Percentiles rank a stretch among this genome's conserved stretches.
phyloP scores from a whole-genome alignment of 2,888 invertebrate genomes.

The Argyresthia albistria region DNA sequence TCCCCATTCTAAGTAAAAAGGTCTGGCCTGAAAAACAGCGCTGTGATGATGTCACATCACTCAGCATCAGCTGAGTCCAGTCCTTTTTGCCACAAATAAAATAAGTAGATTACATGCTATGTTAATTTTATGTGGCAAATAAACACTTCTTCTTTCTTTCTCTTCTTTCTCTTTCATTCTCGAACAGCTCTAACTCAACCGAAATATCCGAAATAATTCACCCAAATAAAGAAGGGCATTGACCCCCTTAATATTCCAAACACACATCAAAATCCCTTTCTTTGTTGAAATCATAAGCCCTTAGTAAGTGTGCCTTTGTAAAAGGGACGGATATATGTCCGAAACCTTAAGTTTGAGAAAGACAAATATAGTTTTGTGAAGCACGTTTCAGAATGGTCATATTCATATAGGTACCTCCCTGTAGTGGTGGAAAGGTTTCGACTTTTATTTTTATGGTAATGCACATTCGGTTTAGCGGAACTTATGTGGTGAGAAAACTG shows the following conservation, averaged over 20 bases:
- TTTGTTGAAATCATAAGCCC: constrained; percentile 29
- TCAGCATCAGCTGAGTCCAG: too few species aligned
- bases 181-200: too few species aligned
- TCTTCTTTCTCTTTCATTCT: too few species aligned
- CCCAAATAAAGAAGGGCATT: too few species aligned
- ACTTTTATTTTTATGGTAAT: constrained; percentile 58
- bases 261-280: constrained; percentile 30
- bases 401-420: constrained; percentile 15
- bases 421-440: constrained; percentile 34
- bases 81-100: too few species aligned
- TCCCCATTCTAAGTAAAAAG: too few species aligned
- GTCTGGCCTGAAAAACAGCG: too few species aligned
- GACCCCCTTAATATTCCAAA: background rate
- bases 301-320: constrained; percentile 12
- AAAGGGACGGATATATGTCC: constrained; percentile 13
- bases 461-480: constrained; percentile 26
- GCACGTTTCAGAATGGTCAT: constrained; percentile 11
- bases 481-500: background rate
- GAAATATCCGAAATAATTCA: too few species aligned
- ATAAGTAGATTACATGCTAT: too few species aligned
- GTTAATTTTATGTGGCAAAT: too few species aligned
- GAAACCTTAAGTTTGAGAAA: constrained; percentile 12
- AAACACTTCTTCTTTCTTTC: too few species aligned
- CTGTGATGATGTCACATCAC: too few species aligned
- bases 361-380: constrained; percentile 2